Conservation (phyloP, 1,140 invertebrate genomes). For the Delia radicum region DNA sequence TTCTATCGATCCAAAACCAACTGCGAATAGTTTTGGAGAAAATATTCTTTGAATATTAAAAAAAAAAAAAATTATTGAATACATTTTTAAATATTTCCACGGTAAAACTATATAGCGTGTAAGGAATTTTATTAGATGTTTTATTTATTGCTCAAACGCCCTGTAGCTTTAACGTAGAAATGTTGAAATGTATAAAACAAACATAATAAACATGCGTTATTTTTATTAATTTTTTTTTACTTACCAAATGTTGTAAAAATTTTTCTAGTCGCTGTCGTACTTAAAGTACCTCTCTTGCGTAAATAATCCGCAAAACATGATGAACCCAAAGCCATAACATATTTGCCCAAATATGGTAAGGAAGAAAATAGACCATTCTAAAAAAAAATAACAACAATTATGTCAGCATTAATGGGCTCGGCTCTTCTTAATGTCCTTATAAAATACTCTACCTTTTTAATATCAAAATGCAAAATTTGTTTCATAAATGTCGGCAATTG, state of each 20-base stretch:
- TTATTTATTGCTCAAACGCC: too few species aligned
- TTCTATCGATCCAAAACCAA: too few species aligned
- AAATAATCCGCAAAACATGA: constrained; percentile 71
- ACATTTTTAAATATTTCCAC: too few species aligned
- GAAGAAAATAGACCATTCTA: constrained; percentile 87
- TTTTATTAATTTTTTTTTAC: constrained; percentile 33
- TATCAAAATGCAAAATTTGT: constrained; percentile 82
- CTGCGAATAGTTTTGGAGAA: too few species aligned
- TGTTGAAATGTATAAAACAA: too few species aligned
- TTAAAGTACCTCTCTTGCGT: constrained; percentile 63
- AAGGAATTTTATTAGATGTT: too few species aligned
- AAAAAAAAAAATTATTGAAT: too few species aligned
- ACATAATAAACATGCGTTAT: too few species aligned
- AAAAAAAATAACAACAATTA: constrained; percentile 27
- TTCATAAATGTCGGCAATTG: constrained; percentile 94
- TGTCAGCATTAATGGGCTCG: too few species aligned
- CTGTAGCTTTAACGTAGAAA: too few species aligned
- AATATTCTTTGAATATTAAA: too few species aligned
- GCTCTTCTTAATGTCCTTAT: not conserved
- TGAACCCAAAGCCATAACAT: constrained; percentile 71
- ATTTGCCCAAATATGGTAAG: constrained; percentile 84
- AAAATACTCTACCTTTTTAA: constrained; percentile 71
- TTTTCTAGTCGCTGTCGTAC: constrained; percentile 71
- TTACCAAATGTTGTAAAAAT: constrained; percentile 67
- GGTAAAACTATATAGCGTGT: too few species aligned